Conservation (phyloP, 2,797 vertebrate genomes). For the Lindbergichthys nudifrons region DNA sequence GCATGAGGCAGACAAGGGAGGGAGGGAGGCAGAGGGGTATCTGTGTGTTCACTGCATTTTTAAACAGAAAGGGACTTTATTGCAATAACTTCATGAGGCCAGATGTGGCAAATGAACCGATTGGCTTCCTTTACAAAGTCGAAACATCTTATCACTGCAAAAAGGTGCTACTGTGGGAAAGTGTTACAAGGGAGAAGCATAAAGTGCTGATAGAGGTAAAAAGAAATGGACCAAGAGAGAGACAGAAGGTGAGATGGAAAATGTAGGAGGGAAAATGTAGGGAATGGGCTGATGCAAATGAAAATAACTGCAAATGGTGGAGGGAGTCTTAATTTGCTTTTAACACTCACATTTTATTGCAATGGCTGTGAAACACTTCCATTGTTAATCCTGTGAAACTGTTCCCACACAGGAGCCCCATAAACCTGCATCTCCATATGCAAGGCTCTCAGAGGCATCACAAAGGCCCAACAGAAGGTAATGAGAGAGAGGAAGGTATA, state of each 20-base stretch:
- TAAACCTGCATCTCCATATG: constrained; percentile 31
- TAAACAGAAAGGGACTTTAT: constrained; percentile 47
- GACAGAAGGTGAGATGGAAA: neutral
- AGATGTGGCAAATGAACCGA: constrained; percentile 42
- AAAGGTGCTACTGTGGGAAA: constrained; percentile 27
- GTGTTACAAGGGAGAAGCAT: constrained; percentile 11
- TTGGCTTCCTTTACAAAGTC: constrained; percentile 31
- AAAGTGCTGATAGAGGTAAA: constrained; percentile 47
- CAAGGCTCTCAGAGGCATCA: constrained; percentile 26
- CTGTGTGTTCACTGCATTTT: constrained; percentile 51
- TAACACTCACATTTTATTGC: constrained; percentile 52
- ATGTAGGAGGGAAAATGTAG: neutral
- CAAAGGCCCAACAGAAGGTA: constrained; percentile 5
- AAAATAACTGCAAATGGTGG: constrained; percentile 16
- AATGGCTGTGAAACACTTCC: constrained; percentile 36
- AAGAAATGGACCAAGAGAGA: constrained; percentile 54
- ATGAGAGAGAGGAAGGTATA: constrained; percentile 26
- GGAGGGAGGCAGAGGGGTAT: constrained; percentile 12
- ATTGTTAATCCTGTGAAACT: constrained; percentile 38
- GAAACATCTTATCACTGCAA: constrained; percentile 41
- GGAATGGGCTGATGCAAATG: constrained; percentile 32
- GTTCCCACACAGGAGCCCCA: constrained; percentile 15
- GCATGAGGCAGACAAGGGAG: constrained; percentile 49
- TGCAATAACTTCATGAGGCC: constrained; percentile 48
- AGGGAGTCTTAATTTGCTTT: constrained; percentile 41